Evolutionary conservation across 1,140 invertebrate genomes (phyloP).

Genomic region (Gryllus bimaculatus): DNA sequence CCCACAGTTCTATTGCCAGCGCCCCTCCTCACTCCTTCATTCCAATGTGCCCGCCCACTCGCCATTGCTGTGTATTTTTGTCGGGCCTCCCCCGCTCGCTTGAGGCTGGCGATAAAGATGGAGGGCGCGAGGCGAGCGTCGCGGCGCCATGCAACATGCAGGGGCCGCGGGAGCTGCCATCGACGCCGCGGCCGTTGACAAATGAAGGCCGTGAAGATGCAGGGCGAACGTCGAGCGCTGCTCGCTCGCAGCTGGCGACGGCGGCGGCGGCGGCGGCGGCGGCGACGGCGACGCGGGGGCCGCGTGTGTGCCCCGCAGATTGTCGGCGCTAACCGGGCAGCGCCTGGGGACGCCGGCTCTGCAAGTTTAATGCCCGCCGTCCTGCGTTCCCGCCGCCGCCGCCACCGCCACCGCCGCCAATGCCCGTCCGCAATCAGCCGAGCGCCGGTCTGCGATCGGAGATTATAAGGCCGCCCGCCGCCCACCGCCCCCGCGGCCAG

Average conservation of each 20-base stretch:
- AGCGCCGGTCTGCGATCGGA: neutral
- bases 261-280: too few relatives aligned
- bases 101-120: neutral
- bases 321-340: slow-evolving; percentile 1
- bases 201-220: neutral
- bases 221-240: neutral
- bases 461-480: neutral
- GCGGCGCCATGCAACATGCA: neutral
- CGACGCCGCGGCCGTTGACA: neutral
- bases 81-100: neutral
- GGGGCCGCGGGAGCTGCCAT: neutral
- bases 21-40: neutral
- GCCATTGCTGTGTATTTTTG: neutral
- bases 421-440: neutral
- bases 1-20: neutral
- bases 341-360: neutral
- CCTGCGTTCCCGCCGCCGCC: neutral
- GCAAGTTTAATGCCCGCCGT: neutral
- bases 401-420: too few relatives aligned
- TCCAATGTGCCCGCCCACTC: neutral
- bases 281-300: too few relatives aligned
- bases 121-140: neutral
- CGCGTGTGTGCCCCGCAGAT: neutral
- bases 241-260: neutral
- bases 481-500: neutral